Evolutionary conservation across 2,888 invertebrate genomes (phyloP), one percentile per base, ranked within the genome.

Genomic region (Strigamia transsilvanica): DNA sequence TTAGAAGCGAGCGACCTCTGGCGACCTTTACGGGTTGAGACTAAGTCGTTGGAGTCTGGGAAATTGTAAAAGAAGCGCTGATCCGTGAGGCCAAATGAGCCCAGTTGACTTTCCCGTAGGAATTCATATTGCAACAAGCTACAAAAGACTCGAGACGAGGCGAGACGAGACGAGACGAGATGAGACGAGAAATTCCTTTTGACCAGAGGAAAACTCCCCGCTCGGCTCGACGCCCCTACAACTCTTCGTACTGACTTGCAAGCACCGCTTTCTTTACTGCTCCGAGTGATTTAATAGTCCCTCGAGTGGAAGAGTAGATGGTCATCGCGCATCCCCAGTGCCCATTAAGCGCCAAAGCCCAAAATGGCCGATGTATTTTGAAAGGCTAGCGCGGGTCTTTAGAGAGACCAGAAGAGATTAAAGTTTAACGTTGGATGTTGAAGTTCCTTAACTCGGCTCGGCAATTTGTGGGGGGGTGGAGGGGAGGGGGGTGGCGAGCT

Each of bases 331-430:
- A 51, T 51, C 51, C 51, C 51, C 18, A 51, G 51, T 51, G 51
- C 51, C 51, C 51, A 51, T 51, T 51, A 51, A 51, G n/a, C 51
- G 51, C 51, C 51, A 51, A 51, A 51, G 51, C 51, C 51, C 51
- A 51, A 51, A 51, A 51, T 51, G 51, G 51, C 51, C 51, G 51
- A 51, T 51, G 51, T 51, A 13, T 51, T 51, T 51, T 51, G 51
- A 51, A 51, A 51, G 51, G 51, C 51, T 18, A 51, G 51, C 12
- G 18, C 15, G 15, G 51, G n/a, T 18, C 18, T 18, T 51, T 51
- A 18, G 15, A 51, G n/a, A 51, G n/a, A 18, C 0, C 6, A 18
- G n/a, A 13, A 51, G 51, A 51, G 51, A 51, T 51, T 51, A 51
- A 51, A 51, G 51, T 51, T 51, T 51, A 51, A 51, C 18, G 51